Evolutionary conservation across 2,888 invertebrate genomes (phyloP).

Genomic region (Linyphia triangularis): DNA sequence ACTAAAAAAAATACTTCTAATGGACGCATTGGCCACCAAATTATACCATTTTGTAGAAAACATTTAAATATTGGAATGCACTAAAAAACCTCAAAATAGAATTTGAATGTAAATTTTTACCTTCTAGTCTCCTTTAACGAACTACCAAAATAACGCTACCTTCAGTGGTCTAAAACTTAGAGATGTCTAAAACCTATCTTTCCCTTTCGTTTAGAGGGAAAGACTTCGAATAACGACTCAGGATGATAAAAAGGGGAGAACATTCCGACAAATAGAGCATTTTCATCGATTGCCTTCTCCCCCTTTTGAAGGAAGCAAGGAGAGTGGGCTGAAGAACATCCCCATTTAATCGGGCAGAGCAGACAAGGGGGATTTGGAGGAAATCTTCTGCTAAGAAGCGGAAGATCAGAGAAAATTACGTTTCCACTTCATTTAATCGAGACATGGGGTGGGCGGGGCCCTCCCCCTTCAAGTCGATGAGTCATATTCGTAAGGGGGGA

Average conservation of each 20-base stretch:
- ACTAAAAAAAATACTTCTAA: no score
- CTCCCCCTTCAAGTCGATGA: slow-evolving; percentile 23
- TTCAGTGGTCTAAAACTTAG: no score
- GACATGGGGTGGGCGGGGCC: slow-evolving; percentile 49
- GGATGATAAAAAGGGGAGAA: neutral
- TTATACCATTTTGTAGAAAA: no score
- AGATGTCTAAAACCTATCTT: no score
- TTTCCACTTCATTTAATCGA: slow-evolving; percentile 72
- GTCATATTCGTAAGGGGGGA: slow-evolving; percentile 6
- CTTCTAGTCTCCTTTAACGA: no score
- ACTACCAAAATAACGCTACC: no score
- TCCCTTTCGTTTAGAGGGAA: no score
- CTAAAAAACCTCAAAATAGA: no score
- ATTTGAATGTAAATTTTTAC: no score
- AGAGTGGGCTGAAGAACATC: neutral
- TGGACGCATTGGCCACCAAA: no score
- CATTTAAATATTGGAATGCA: no score
- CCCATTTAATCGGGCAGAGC: slow-evolving; percentile 37
- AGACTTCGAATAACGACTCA: neutral
- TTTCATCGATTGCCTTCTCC: slow-evolving; percentile 13
- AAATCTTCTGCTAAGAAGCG: slow-evolving; percentile 36
- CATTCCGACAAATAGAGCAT: slow-evolving; percentile 25
- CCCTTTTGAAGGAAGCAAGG: neutral
- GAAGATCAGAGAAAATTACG: slow-evolving; percentile 19
- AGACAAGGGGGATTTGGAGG: slow-evolving; percentile 29